Conservation (phyloP, 2,797 vertebrate genomes). For the Cottoperca gobio region DNA sequence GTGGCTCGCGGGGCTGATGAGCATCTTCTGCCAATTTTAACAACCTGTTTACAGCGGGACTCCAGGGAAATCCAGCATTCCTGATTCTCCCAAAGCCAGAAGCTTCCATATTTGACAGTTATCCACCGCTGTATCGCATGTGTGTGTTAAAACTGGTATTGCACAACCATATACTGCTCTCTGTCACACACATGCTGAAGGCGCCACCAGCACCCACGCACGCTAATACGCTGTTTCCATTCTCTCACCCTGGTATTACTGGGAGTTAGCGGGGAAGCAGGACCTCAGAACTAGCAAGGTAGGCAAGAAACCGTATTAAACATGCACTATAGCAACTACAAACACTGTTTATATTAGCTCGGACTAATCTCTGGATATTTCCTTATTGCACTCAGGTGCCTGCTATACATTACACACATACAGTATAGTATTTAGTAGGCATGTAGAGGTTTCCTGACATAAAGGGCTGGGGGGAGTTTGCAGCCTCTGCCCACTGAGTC, state of each 20-base stretch:
- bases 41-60: constrained; percentile 1
- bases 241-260: constrained; percentile 63
- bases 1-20: background rate
- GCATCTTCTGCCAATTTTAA: constrained; percentile 1
- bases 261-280: constrained; percentile 17
- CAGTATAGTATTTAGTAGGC: constrained; percentile 19
- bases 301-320: constrained; percentile 24
- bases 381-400: constrained; percentile 46
- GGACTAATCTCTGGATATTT: constrained; percentile 22
- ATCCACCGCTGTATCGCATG: constrained; percentile 7
- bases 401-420: constrained; percentile 17
- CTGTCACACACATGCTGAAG: constrained; percentile 17
- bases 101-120: constrained; percentile 16
- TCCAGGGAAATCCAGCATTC: background rate
- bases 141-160: constrained; percentile 35
- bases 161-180: constrained; percentile 9
- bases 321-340: constrained; percentile 19
- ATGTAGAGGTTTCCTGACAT: constrained; percentile 56
- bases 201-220: constrained; percentile 31
- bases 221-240: constrained; percentile 64
- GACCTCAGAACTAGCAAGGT: background rate
- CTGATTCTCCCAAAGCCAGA: constrained; percentile 1
- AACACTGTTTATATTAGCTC: constrained; percentile 17
- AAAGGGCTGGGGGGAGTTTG: background rate
- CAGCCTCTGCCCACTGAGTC: constrained; percentile 34